These are phyloP conservation scores for Drosophila imparisetae DNA, from an alignment of 2,888 invertebrate species.

Conservation along the genomic window DNA sequence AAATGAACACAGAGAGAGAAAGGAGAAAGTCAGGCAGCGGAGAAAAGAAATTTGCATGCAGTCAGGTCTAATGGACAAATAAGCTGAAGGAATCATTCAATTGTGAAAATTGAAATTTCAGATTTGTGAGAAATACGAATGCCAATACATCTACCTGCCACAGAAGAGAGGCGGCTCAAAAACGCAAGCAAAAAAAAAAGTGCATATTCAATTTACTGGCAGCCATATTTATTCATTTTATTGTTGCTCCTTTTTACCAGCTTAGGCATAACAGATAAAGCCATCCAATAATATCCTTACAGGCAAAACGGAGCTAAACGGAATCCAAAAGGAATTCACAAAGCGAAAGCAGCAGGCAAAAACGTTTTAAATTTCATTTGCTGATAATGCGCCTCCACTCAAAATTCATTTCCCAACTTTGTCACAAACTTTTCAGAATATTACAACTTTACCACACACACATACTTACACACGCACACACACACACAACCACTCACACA, in stretches of 20 bases:
- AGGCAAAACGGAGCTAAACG: slow-evolving; percentile 12
- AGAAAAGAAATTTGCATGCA: slow-evolving; percentile 52
- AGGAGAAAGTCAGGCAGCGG: background rate
- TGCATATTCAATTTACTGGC: slow-evolving; percentile 47
- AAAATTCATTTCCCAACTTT: slow-evolving; percentile 69
- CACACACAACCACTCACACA: background rate
- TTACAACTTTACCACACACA: slow-evolving; percentile 30
- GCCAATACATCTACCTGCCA: slow-evolving; percentile 15
- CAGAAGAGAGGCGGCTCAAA: background rate
- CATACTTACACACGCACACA: slow-evolving; percentile 4
- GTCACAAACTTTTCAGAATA: slow-evolving; percentile 41
- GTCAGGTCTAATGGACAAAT: slow-evolving; percentile 64
- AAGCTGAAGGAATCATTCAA: slow-evolving; percentile 55
- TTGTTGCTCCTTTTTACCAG: slow-evolving; percentile 2
- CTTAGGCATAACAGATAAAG: slow-evolving; percentile 29
- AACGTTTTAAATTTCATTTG: slow-evolving; percentile 72
- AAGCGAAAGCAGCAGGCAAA: slow-evolving; percentile 24
- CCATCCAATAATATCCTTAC: slow-evolving; percentile 23
- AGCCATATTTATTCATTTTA: slow-evolving; percentile 23
- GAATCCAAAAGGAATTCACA: slow-evolving; percentile 9
- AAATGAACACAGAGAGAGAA: slow-evolving; percentile 40
- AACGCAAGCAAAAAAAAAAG: slow-evolving; percentile 19
- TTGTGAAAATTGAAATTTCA: slow-evolving; percentile 67
- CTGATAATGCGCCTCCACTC: slow-evolving; percentile 63
- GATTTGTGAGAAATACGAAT: slow-evolving; percentile 58